Evolutionary conservation across 2,797 vertebrate genomes (phyloP), one percentile per base, ranked within the genome.

Genomic region (Lepilemur septentrionalis): DNA sequence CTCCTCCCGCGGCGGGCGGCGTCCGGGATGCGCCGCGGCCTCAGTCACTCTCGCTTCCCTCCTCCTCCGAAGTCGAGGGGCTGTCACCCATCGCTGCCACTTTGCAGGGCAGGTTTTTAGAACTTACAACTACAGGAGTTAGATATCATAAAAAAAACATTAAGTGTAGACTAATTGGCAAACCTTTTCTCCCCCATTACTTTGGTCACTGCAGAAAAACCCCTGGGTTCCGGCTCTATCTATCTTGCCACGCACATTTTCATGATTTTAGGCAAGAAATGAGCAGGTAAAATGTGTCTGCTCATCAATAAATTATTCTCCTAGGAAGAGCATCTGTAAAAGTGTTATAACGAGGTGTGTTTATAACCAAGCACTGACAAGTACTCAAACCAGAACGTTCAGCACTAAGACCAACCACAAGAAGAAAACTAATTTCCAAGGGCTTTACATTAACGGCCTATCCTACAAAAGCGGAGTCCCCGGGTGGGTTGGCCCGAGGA

Each of bases 41-140:
- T 95, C 92, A 98, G 0, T 98, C 98, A 2, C 98, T 98, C 5
- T 98, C 98, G 46, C 97, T 97, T 7, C 35, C 95, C 0, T 95
- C 97, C 3, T 95, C 87, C 61, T 95, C 87, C 0, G 95, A 98
- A 28, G 84, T 90, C 1, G n/a, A 65, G 10, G 96, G 80, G 63
- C 85, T 59, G 69, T 98, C 97, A 35, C 63, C 79, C 0, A 61
- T 7, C 81, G 87, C 75, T 50, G 85, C 85, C 91, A 35, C 41
- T 95, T 48, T 11, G 59, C 7, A n/a, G 52, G 61, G 13, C 46
- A 30, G 8, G 55, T 52, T 97, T 96, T 96, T 92, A 83, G 76
- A 46, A 72, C 73, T 96, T 82, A 94, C 9, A 91, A 96, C 97
- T 97, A 7, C 2, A 89, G 85, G 1, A 90, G 23, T 55, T 55